A percentile compares a stretch with the other conserved stretches of the same genome.
These are phyloP conservation scores for Epinotia bilunana DNA, from an alignment of 2,888 invertebrate species.

Conservation along the genomic window DNA sequence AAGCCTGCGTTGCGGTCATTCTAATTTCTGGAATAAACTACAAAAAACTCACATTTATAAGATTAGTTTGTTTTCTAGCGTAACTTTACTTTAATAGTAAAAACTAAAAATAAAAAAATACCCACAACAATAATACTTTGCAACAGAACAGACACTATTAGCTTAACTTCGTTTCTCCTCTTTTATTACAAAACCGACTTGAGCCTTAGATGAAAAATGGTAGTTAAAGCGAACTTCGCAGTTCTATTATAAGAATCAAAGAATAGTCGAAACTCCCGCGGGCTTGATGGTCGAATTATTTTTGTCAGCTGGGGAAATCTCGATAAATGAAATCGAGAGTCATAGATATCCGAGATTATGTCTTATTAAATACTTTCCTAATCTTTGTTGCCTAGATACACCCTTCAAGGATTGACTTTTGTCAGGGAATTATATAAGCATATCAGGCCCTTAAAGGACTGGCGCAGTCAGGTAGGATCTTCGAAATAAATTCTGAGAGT, in stretches of 20 bases:
- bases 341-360: constrained; percentile 10
- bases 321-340: constrained; percentile 44
- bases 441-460: not conserved
- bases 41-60: not conserved
- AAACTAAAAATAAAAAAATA: too few relatives aligned
- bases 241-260: constrained; percentile 39
- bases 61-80: not conserved
- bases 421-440: not conserved
- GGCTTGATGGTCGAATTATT: constrained; percentile 41
- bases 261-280: constrained; percentile 29
- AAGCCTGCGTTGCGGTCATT: too few relatives aligned
- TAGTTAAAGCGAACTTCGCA: constrained; percentile 18
- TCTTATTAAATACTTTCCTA: constrained; percentile 42
- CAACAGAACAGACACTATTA: too few relatives aligned
- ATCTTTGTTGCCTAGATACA: constrained; percentile 32
- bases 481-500: constrained; percentile 1
- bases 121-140: too few relatives aligned
- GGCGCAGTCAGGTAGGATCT: not conserved
- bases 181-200: not conserved
- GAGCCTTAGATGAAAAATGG: constrained; percentile 29
- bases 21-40: too few relatives aligned
- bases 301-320: constrained; percentile 52
- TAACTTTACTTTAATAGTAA: too few relatives aligned
- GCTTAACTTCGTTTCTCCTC: not conserved
- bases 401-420: not conserved